These are phyloP conservation scores for Rhegmatorhina hoffmannsi DNA, from an alignment of 2,113 vertebrate species.

Conservation along the genomic window DNA sequence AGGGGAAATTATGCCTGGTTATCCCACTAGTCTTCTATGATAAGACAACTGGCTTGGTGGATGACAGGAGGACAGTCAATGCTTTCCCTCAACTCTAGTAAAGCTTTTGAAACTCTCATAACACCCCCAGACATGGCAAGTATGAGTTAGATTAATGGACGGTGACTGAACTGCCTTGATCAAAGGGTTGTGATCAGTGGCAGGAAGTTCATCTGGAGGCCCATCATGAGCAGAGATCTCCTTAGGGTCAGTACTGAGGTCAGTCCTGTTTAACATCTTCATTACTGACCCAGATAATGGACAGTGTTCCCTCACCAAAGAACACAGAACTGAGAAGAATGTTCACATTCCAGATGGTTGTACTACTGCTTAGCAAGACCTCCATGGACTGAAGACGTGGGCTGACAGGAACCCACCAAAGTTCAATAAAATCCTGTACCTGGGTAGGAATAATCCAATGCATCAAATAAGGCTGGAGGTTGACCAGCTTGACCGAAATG, in stretches of 20 bases:
- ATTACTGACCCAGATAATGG: neutral
- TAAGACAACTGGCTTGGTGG: neutral
- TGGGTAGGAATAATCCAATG: neutral
- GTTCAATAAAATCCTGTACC: neutral
- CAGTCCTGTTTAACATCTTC: neutral
- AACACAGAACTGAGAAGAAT: neutral
- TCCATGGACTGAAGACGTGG: neutral
- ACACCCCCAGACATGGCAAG: neutral
- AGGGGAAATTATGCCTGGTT: neutral
- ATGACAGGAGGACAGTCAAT: neutral
- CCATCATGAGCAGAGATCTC: no score
- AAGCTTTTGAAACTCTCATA: neutral
- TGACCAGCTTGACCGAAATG: neutral
- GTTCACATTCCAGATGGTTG: neutral
- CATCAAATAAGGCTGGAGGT: neutral
- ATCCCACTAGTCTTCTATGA: neutral
- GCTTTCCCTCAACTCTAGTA: neutral
- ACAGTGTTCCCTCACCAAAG: neutral
- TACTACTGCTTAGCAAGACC: neutral
- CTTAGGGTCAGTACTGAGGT: neutral
- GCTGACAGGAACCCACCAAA: neutral
- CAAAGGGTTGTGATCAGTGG: neutral
- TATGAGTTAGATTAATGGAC: neutral
- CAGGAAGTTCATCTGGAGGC: neutral
- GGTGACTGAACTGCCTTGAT: neutral